Conservation (phyloP, 2,797 vertebrate species). For the Oryzias dopingdopingensis region DNA sequence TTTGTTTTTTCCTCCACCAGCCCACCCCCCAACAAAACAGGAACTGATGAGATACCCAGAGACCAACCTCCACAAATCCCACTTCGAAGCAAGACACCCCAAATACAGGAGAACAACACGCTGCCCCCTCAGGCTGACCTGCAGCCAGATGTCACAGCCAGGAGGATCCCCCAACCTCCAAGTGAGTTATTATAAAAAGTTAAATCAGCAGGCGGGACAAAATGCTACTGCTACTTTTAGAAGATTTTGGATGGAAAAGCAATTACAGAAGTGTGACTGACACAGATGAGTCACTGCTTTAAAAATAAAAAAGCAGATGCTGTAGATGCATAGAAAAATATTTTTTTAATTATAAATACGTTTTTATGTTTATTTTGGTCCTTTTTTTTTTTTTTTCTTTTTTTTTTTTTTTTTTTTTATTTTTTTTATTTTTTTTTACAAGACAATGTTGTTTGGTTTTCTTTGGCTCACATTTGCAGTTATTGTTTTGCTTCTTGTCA, state of each 20-base stretch:
- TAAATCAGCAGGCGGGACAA: too few species aligned
- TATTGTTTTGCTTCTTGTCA: too few species aligned
- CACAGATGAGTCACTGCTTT: not conserved
- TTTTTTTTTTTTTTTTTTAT: too few species aligned
- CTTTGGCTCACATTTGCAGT: too few species aligned
- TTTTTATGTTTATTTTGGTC: too few species aligned
- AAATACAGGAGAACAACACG: constrained; percentile 27
- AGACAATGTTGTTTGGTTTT: too few species aligned
- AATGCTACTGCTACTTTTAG: too few species aligned
- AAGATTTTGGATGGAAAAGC: too few species aligned
- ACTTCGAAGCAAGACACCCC: constrained; percentile 41
- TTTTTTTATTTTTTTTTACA: too few species aligned
- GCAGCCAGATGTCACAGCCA: constrained; percentile 21
- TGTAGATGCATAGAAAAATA: too few species aligned
- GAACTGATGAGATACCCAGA: constrained; percentile 41
- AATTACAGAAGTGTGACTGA: constrained; percentile 1
- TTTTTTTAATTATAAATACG: too few species aligned
- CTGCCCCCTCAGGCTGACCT: constrained; percentile 23
- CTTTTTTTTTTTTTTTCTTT: too few species aligned
- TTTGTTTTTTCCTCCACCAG: constrained; percentile 35
- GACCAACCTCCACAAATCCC: constrained; percentile 56
- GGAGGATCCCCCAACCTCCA: constrained; percentile 16
- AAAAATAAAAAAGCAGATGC: not conserved
- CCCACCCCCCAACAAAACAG: constrained; percentile 23
- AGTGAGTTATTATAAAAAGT: constrained; percentile 32